These are phyloP conservation scores for Okapia johnstoni DNA, from an alignment of 2,113 vertebrate genomes.

Conservation along the genomic window DNA sequence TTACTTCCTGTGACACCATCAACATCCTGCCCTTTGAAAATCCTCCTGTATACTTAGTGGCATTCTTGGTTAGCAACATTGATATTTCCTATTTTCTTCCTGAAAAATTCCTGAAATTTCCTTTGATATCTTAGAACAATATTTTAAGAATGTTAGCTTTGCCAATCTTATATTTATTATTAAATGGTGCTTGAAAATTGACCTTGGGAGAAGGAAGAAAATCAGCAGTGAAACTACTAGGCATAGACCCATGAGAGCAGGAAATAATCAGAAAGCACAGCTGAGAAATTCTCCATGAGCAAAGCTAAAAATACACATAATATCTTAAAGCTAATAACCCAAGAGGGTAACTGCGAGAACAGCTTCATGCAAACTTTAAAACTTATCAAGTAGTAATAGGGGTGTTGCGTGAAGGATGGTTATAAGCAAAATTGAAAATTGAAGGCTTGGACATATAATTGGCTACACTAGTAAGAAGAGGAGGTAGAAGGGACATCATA, in stretches of 20 bases:
- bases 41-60: not conserved
- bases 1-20: not conserved
- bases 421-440: not conserved
- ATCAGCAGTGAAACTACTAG: not conserved
- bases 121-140: constrained; percentile 24
- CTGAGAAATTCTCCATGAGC: constrained; percentile 28
- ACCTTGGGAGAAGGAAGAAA: constrained; percentile 12
- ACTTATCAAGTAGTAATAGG: not conserved
- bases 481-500: not conserved
- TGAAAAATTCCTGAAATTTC: not conserved
- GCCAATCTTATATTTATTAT: not conserved
- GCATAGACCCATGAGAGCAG: not conserved
- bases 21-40: not conserved
- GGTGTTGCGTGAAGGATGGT: not conserved
- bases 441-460: not conserved
- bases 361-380: constrained; percentile 2
- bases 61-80: not conserved
- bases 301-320: constrained; percentile 32
- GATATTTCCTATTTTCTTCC: not conserved
- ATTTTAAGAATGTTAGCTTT: not conserved
- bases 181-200: not conserved
- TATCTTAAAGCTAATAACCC: constrained; percentile 39
- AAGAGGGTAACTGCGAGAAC: constrained; percentile 18
- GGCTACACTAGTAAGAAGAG: not conserved
- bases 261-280: constrained; percentile 32